These are phyloP conservation scores for Drosophila kambysellisi DNA, from an alignment of 2,888 invertebrate species.

Conservation along the genomic window DNA sequence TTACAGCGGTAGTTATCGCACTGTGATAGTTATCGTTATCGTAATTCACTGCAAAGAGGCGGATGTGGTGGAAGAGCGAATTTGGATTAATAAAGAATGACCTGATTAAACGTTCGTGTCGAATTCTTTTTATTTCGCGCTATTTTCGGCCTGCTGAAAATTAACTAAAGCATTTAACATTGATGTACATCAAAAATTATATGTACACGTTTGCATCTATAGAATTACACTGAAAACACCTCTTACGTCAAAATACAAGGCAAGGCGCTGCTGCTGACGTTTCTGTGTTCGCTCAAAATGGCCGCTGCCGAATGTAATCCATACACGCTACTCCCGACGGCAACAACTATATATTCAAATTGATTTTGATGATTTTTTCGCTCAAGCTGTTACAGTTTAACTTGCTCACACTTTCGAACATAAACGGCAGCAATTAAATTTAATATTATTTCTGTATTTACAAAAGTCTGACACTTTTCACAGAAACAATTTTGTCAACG, in stretches of 20 bases:
- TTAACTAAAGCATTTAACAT: not conserved
- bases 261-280: slow-evolving; percentile 66
- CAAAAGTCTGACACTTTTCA: slow-evolving; percentile 48
- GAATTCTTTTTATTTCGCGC: slow-evolving; percentile 21
- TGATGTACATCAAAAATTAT: not conserved
- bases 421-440: slow-evolving; percentile 8
- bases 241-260: slow-evolving; percentile 59
- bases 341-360: slow-evolving; percentile 15
- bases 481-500: slow-evolving; percentile 58
- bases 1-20: slow-evolving; percentile 37
- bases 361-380: slow-evolving; percentile 5
- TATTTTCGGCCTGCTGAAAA: not conserved
- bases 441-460: slow-evolving; percentile 52
- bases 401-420: slow-evolving; percentile 5
- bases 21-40: slow-evolving; percentile 49
- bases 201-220: not conserved
- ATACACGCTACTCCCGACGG: slow-evolving; percentile 39
- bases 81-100: slow-evolving; percentile 27
- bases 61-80: slow-evolving; percentile 16
- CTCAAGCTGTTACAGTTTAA: not conserved
- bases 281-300: slow-evolving; percentile 77
- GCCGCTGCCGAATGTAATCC: slow-evolving; percentile 61
- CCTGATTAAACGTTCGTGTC: slow-evolving; percentile 20
- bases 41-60: slow-evolving; percentile 44
- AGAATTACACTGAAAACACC: slow-evolving; percentile 4